Conservation (phyloP, 2,888 invertebrate species). For the Nysson spinosus region DNA sequence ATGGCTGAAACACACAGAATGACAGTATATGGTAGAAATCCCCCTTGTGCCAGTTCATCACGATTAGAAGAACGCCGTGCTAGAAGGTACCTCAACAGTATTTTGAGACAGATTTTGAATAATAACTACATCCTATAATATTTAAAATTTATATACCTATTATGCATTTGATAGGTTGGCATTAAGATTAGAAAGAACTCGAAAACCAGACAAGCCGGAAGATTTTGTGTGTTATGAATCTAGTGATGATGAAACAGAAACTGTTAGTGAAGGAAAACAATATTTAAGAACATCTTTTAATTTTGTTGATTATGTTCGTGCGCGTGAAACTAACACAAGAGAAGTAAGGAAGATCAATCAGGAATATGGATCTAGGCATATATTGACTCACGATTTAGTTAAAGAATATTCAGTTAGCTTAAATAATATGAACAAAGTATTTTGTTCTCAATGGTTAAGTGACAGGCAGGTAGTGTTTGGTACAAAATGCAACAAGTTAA, state of each 20-base stretch:
- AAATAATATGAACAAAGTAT: slow-evolving; percentile 94
- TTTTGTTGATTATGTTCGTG: slow-evolving; percentile 90
- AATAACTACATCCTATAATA: not conserved
- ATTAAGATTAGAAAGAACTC: slow-evolving; percentile 83
- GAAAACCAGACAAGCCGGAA: slow-evolving; percentile 92
- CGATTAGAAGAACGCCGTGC: slow-evolving; percentile 87
- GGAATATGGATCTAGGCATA: slow-evolving; percentile 91
- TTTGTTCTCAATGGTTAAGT: slow-evolving; percentile 97
- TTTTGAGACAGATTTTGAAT: too few relatives aligned
- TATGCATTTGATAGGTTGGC: slow-evolving; percentile 64
- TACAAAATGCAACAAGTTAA: slow-evolving; percentile 97
- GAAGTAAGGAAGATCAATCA: slow-evolving; percentile 86
- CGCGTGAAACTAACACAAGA: slow-evolving; percentile 85
- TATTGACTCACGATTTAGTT: slow-evolving; percentile 93
- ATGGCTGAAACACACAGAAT: slow-evolving; percentile 87
- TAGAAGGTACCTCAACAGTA: slow-evolving; percentile 78
- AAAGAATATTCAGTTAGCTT: slow-evolving; percentile 90
- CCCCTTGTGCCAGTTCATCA: slow-evolving; percentile 86
- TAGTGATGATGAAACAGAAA: slow-evolving; percentile 91
- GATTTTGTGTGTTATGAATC: slow-evolving; percentile 94
- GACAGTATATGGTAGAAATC: slow-evolving; percentile 85
- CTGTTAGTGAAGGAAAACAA: slow-evolving; percentile 84
- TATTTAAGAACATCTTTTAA: slow-evolving; percentile 89
- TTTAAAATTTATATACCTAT: not conserved
- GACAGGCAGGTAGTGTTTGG: slow-evolving; percentile 97